Evolutionary conservation across 2,888 invertebrate species (phyloP).

Genomic region (Epistrophe eligans): DNA sequence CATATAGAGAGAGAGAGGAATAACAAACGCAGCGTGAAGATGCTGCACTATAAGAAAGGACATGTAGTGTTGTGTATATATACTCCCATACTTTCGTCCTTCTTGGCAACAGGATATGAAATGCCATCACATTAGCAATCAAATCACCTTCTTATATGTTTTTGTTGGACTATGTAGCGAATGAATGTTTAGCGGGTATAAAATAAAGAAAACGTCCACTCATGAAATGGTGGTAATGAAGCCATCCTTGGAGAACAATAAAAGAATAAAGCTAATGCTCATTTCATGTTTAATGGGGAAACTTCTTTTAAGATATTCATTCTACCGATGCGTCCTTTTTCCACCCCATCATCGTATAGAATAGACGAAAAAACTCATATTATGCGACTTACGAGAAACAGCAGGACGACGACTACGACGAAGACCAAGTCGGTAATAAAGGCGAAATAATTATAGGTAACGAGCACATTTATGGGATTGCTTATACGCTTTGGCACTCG

Average conservation of each 20-base stretch:
- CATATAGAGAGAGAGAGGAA: not conserved
- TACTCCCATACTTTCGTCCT: not conserved
- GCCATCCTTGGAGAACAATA: constrained; percentile 78
- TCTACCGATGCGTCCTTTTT: constrained; percentile 18
- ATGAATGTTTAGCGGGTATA: constrained; percentile 60
- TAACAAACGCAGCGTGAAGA: constrained; percentile 52
- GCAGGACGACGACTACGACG: constrained; percentile 51
- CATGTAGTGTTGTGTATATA: not conserved
- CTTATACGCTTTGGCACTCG: constrained; percentile 63
- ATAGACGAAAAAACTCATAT: constrained; percentile 24
- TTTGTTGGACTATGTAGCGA: constrained; percentile 61
- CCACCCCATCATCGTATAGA: not conserved
- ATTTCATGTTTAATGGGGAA: constrained; percentile 77
- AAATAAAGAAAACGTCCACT: constrained; percentile 73
- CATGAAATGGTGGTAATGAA: constrained; percentile 77
- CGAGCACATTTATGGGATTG: constrained; percentile 72
- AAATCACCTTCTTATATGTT: constrained; percentile 77
- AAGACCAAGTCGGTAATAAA: constrained; percentile 54
- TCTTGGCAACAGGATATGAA: constrained; percentile 56
- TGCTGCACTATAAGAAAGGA: constrained; percentile 34
- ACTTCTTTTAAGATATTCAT: constrained; percentile 74
- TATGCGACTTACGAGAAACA: constrained; percentile 32
- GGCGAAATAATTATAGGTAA: constrained; percentile 75
- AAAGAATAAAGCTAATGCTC: constrained; percentile 78
- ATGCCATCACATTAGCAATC: constrained; percentile 78